Base-by-base conservation (phyloP, 2,113 vertebrate genomes). In the Setophaga petechia region DNA sequence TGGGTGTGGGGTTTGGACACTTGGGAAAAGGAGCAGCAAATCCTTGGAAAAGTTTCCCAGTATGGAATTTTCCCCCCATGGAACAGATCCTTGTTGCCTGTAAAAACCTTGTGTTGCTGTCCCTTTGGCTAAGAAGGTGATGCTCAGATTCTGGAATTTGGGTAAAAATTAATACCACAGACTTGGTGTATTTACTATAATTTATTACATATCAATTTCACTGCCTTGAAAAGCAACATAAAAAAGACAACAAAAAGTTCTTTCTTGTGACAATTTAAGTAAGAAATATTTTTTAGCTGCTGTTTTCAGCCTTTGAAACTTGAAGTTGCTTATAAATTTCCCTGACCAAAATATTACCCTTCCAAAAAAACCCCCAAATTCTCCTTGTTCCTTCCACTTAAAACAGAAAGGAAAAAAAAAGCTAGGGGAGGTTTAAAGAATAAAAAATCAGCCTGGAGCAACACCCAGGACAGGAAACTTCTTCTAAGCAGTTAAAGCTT, bases 401-500 rank as follows among this genome's bases (percentile, higher is more conserved):
- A 74, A 74, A 66, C 12, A 44, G 31, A 15, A 20, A 20, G 3
- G 8, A 15, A n/a, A 24, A 59, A 30, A 47, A 10, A 5, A 57
- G 15, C 57, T 4, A 20, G 43, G 37, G 7, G 21, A 51, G 9
- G 15, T 73, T 89, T 89, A 62, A 62, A 76, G 47, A 62, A 74
- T 37, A 68, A 65, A 63, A 77, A 93, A 30, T 35, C 52, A 81
- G 35, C 73, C 89, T 78, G 62, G 83, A 68, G 92, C 67, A 91
- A 85, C 71, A 90, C 24, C 28, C 78, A 90, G 90, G 71, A 93
- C 43, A 82, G 63, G 88, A 90, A 80, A 83, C 15, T 83, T 86
- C 49, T 86, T 84, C 67, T 37, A 90, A 95, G 83, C 27, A 87
- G 74, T 85, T 68, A 82, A 84, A 89, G 19, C 35, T 93, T 95